Base-by-base conservation (phyloP, 2,888 invertebrate genomes). In the Brenthis daphne region DNA sequence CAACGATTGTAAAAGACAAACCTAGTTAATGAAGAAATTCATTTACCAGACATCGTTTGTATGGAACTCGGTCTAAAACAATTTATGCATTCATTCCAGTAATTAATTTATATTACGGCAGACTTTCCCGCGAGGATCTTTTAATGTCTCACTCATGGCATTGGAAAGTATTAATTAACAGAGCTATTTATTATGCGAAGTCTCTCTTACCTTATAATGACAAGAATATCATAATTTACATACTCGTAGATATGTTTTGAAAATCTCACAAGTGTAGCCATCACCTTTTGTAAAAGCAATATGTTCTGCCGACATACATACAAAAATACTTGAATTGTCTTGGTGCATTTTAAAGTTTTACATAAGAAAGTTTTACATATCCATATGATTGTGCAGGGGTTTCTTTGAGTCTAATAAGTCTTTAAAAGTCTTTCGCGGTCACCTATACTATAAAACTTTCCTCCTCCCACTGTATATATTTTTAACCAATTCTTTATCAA, bases 81-180 rank as follows among this genome's bases (percentile, higher is more conserved):
- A 83, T 84, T 83, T 80, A 81, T 82, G 80, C 79, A 81, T 83
- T 83, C 80, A 79, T 78, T 81, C 74, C 68, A 68, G 57, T 83
- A 86, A 86, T 86, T 87, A 85, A 87, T 86, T 86, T 84, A 83
- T 81, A 83, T 80, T 77, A 80, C 77, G 71, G 75, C 71, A 67
- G 64, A 43, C 24, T 65, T 67, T 60, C 57, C 54, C 48, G 79
- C 79, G 82, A 85, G 86, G 82, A 86, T 82, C 81, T 85, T 85
- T 85, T 85, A 87, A 86, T 84, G 85, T 83, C 80, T 79, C 80
- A 84, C 85, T 88, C 84, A 82, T 85, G 85, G 85, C 85, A 85
- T 85, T 82, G 82, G 81, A 83, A 83, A 78, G 82, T 84, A 86
- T 87, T 86, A 87, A 86, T 89, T 85, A 87, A 83, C 79, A 79